These are phyloP conservation scores for Drosophila albomicans DNA, from an alignment of 1,140 invertebrate species.

Conservation along the genomic window DNA sequence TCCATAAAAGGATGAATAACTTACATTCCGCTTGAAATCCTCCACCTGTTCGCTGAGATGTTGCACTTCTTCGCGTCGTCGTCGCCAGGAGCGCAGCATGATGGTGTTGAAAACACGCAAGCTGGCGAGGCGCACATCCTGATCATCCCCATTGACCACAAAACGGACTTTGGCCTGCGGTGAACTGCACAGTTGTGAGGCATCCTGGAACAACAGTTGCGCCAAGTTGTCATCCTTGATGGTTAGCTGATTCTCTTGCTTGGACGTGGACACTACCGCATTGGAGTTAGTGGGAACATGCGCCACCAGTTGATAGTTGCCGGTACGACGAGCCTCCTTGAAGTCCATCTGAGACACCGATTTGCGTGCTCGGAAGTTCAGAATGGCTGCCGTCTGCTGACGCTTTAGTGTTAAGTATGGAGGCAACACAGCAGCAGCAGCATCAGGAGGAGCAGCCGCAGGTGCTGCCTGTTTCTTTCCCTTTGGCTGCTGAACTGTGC, in stretches of 20 bases:
- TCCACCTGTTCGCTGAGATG: constrained; percentile 63
- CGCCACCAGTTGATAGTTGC: constrained; percentile 62
- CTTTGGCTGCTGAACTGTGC: constrained; percentile 19
- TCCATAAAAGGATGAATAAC: not conserved
- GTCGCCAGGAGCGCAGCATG: constrained; percentile 76
- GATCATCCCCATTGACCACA: constrained; percentile 55
- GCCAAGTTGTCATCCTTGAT: constrained; percentile 40
- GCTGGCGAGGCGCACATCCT: constrained; percentile 68
- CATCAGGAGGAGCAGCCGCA: not conserved
- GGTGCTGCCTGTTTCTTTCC: not conserved
- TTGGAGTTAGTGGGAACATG: constrained; percentile 39
- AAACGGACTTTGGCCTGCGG: constrained; percentile 42
- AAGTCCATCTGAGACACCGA: constrained; percentile 79
- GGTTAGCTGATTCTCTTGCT: not conserved
- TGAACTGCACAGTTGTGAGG: constrained; percentile 34
- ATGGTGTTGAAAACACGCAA: constrained; percentile 74
- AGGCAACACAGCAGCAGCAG: constrained; percentile 4
- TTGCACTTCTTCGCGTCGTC: constrained; percentile 65
- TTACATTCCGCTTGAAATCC: constrained; percentile 63
- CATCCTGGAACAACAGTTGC: constrained; percentile 46
- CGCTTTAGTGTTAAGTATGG: constrained; percentile 61
- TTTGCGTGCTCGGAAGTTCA: constrained; percentile 69
- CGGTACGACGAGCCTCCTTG: constrained; percentile 68
- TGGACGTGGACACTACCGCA: not conserved
- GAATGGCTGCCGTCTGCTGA: constrained; percentile 57